These are phyloP conservation scores for Nomada lathburiana DNA, from an alignment of 2,888 invertebrate genomes.

Conservation along the genomic window DNA sequence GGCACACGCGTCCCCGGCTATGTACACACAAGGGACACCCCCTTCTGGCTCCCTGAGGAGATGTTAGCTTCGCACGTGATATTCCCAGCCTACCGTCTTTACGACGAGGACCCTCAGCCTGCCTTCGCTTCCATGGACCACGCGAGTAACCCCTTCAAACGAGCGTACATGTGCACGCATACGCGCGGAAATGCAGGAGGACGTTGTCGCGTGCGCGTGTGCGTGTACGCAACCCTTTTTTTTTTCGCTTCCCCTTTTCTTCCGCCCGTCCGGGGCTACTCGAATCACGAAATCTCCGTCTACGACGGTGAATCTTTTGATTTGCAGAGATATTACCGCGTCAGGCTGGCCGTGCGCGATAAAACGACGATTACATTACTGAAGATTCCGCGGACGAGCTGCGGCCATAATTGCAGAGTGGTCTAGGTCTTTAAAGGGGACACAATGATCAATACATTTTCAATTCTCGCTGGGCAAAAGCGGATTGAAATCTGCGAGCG, in stretches of 20 bases:
- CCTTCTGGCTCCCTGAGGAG: constrained; percentile 71
- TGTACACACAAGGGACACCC: constrained; percentile 57
- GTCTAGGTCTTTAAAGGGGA: too few species aligned
- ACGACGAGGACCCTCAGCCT: constrained; percentile 66
- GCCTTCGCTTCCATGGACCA: constrained; percentile 48
- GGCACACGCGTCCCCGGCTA: constrained; percentile 31
- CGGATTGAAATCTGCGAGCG: too few species aligned
- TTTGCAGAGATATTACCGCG: constrained; percentile 8
- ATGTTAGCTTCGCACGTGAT: constrained; percentile 79
- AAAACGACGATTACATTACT: not conserved
- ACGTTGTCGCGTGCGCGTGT: not conserved
- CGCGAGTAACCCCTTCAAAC: constrained; percentile 46
- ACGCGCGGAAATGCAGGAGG: not conserved
- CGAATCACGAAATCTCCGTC: constrained; percentile 48
- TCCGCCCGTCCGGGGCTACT: constrained; percentile 19
- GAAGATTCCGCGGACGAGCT: too few species aligned
- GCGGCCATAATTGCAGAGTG: too few species aligned
- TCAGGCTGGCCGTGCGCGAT: not conserved
- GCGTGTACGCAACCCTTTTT: constrained; percentile 16
- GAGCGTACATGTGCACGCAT: not conserved
- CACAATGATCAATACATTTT: too few species aligned
- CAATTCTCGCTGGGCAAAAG: too few species aligned
- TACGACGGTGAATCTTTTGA: constrained; percentile 6
- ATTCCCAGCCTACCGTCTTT: constrained; percentile 69
- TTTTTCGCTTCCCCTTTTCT: constrained; percentile 22